These are phyloP conservation scores for Magallana gigas DNA, from an alignment of 1,140 invertebrate genomes.

Conservation along the genomic window DNA sequence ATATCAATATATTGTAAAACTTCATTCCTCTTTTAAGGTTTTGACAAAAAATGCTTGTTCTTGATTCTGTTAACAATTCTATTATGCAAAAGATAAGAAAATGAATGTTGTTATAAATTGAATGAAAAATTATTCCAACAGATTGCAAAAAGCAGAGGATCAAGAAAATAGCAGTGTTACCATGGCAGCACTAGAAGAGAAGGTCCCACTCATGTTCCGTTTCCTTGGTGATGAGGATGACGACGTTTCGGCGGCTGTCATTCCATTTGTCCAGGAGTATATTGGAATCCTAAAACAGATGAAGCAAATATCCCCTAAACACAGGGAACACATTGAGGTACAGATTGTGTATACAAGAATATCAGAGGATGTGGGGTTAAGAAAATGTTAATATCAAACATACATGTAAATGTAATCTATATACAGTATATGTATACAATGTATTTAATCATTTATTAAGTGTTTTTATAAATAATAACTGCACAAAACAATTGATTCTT, in stretches of 20 bases:
- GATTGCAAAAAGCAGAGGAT: slow-evolving; percentile 77
- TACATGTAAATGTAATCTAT: neutral
- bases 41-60: too few species aligned
- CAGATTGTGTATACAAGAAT: neutral
- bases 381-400: too few species aligned
- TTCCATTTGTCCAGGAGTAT: slow-evolving; percentile 82
- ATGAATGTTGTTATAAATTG: neutral
- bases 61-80: too few species aligned
- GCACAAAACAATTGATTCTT: too few species aligned
- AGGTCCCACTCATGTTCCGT: slow-evolving; percentile 81
- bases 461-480: too few species aligned
- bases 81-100: too few species aligned
- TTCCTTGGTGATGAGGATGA: slow-evolving; percentile 82
- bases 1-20: too few species aligned
- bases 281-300: slow-evolving; percentile 80
- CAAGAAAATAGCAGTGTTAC: slow-evolving; percentile 72
- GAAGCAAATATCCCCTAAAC: slow-evolving; percentile 68
- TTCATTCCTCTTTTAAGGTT: too few species aligned
- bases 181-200: slow-evolving; percentile 80
- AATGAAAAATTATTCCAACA: slow-evolving; percentile 55
- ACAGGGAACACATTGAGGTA: slow-evolving; percentile 78
- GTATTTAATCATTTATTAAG: too few species aligned
- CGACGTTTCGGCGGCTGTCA: slow-evolving; percentile 82
- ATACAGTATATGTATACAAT: too few species aligned
- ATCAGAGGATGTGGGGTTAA: too few species aligned